These are phyloP conservation scores for Limnephilus lunatus DNA, from an alignment of 2,888 invertebrate genomes.

Conservation along the genomic window DNA sequence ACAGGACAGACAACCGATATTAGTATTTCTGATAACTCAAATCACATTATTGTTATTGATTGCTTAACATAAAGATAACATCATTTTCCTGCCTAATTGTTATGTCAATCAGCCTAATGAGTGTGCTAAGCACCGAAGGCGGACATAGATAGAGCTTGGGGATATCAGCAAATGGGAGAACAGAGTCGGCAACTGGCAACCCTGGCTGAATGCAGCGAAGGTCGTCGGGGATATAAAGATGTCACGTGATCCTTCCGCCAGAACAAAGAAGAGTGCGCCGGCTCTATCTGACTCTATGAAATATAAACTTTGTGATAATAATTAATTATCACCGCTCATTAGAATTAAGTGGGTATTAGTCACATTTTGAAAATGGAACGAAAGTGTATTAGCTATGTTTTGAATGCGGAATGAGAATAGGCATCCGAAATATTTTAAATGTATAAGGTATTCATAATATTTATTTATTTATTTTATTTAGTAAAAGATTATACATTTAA, in stretches of 20 bases:
- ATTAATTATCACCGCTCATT: not conserved
- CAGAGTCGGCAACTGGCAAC: constrained; percentile 2
- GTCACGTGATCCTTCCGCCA: constrained; percentile 10
- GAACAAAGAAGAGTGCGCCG: constrained; percentile 12
- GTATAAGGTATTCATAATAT: no score
- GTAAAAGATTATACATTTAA: no score
- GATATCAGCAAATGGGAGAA: not conserved
- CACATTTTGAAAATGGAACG: not conserved
- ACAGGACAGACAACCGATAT: no score
- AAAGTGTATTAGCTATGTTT: not conserved
- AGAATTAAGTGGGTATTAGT: not conserved
- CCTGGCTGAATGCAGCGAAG: constrained; percentile 25
- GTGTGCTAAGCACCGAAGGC: no score
- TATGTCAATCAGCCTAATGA: not conserved
- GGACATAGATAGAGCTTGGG: no score
- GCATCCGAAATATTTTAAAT: no score
- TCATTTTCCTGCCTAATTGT: not conserved
- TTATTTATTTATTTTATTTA: no score
- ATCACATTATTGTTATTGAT: not conserved
- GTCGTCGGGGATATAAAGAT: constrained; percentile 7
- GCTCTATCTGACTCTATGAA: not conserved
- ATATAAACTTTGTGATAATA: not conserved
- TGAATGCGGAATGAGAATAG: no score
- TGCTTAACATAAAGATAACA: not conserved
- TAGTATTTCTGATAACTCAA: not conserved